Conservation (phyloP, 2,888 invertebrate genomes). For the Cacoxenus indagator region DNA sequence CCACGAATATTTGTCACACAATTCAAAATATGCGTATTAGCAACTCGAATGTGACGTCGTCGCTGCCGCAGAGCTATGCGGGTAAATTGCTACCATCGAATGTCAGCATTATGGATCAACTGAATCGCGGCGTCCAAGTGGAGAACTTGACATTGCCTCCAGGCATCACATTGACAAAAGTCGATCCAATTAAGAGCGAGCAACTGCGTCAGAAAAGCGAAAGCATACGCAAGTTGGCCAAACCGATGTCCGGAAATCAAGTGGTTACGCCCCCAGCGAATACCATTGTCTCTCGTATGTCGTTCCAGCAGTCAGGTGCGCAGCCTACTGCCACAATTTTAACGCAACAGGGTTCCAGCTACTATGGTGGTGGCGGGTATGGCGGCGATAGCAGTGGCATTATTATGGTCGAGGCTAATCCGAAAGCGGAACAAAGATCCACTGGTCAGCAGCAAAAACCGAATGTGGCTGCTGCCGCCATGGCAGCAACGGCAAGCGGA, state of each 20-base stretch:
- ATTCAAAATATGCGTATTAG: constrained; percentile 59
- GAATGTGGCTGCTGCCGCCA: constrained; percentile 48
- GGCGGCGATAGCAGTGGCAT: constrained; percentile 63
- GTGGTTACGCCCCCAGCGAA: constrained; percentile 22
- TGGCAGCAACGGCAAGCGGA: constrained; percentile 46
- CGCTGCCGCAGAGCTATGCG: constrained; percentile 5
- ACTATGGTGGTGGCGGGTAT: constrained; percentile 48
- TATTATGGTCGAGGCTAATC: constrained; percentile 69
- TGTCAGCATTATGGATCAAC: constrained; percentile 71
- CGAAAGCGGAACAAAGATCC: no score
- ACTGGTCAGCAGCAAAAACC: constrained; percentile 39
- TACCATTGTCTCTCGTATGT: neutral
- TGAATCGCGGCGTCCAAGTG: constrained; percentile 72
- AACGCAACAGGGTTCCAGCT: constrained; percentile 44
- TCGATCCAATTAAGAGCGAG: constrained; percentile 73
- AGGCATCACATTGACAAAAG: constrained; percentile 84
- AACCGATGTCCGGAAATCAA: constrained; percentile 47
- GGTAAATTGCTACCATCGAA: constrained; percentile 38
- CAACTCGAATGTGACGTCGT: constrained; percentile 30
- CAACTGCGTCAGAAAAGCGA: constrained; percentile 68
- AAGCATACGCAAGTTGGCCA: constrained; percentile 67
- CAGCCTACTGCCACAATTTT: constrained; percentile 47
- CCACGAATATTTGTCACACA: constrained; percentile 48
- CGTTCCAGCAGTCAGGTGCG: constrained; percentile 33
- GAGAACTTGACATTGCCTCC: constrained; percentile 80